Evolutionary conservation across 2,888 invertebrate genomes (phyloP).

Genomic region (Drosophila algonquin): DNA sequence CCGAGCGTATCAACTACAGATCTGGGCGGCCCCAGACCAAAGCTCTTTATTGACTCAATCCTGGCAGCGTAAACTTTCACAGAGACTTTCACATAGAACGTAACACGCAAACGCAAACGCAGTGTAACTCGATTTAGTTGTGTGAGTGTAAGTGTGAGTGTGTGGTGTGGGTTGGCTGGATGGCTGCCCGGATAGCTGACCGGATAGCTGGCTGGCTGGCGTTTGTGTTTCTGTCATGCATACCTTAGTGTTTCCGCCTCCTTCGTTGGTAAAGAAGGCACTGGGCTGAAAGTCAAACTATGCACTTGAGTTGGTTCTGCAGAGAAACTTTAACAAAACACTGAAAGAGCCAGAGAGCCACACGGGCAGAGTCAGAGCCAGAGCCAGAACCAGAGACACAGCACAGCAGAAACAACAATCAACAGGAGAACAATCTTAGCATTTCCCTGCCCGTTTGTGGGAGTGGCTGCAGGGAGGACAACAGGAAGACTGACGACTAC

Average conservation of each 20-base stretch:
- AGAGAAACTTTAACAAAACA: conserved; percentile 64
- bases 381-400: conserved; percentile 18
- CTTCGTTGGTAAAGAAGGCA: conserved; percentile 21
- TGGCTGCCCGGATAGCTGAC: conserved; percentile 2
- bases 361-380: conserved; percentile 12
- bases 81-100: conserved; percentile 53
- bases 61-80: conserved; percentile 68
- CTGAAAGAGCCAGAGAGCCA: conserved; percentile 36
- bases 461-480: conserved; percentile 31
- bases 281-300: conserved; percentile 64
- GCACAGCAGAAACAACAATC: conserved; percentile 23
- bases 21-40: conserved; percentile 47
- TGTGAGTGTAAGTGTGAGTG: conserved; percentile 34
- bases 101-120: conserved; percentile 54
- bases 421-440: conserved; percentile 16
- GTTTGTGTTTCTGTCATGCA: conserved; percentile 55
- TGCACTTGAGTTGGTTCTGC: conserved; percentile 68
- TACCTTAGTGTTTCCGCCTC: conserved; percentile 50
- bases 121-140: conserved; percentile 68
- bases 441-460: too few species aligned
- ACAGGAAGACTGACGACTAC: conserved; percentile 30
- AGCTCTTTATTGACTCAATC: conserved; percentile 80
- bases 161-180: conserved; percentile 12
- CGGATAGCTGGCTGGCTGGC: neutral
- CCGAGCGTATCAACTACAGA: conserved; percentile 70